Percentiles rank a stretch among this genome's conserved stretches.
Conservation (phyloP, 2,113 vertebrate genomes). For the Malurus cyaneus region DNA sequence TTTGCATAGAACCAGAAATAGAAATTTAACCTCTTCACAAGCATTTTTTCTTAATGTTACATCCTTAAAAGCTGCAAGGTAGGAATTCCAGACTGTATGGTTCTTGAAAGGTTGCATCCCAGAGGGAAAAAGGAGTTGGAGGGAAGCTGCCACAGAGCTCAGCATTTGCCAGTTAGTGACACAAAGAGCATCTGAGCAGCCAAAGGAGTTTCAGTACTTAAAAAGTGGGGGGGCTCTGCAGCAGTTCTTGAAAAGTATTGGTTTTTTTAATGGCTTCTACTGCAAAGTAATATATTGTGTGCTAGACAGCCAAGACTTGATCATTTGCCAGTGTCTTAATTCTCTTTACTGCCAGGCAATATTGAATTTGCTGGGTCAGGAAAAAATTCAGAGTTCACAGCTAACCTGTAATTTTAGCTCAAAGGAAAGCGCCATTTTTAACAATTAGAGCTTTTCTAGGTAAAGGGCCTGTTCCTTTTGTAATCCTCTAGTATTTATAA, state of each 20-base stretch:
- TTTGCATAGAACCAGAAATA: neutral
- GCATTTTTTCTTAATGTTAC: neutral
- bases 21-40: neutral
- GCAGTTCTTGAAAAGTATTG: neutral
- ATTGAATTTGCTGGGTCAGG: neutral
- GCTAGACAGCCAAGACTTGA: neutral
- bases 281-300: neutral
- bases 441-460: neutral
- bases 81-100: neutral
- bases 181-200: neutral
- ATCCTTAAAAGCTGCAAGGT: slow-evolving; percentile 15
- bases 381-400: neutral
- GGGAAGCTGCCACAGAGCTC: neutral
- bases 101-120: neutral
- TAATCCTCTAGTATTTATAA: neutral
- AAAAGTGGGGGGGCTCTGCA: neutral
- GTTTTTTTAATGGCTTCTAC: slow-evolving; percentile 35
- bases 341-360: neutral
- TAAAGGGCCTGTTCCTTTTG: neutral
- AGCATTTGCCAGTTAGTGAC: neutral
- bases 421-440: neutral
- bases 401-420: neutral
- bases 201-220: neutral
- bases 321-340: neutral
- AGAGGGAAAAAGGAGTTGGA: neutral